Base-by-base conservation (phyloP, 2,888 invertebrate species). In the Limnephilus lunatus region DNA sequence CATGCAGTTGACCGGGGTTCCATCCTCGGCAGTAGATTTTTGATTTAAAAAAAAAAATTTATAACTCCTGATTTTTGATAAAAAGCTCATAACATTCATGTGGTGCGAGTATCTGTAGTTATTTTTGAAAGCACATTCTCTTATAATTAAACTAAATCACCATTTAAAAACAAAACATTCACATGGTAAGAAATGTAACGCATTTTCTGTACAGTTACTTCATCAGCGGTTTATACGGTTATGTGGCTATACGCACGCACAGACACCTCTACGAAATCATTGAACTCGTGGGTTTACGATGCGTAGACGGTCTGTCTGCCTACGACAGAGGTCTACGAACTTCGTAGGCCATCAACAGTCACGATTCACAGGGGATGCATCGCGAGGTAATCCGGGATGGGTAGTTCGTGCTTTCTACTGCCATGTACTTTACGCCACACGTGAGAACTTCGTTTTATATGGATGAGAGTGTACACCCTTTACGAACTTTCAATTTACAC, bases 241-340 rank as follows among this genome's bases (percentile, higher is more conserved):
- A 68, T 68, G 68, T 68, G 68, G 25, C 68, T 83, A 39, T 85
- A 90, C 90, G 44, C 83, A 91, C 91, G 85, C 91, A 91, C 86
- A 85, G 87, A 68, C 32, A 91, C 91, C 91, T 90, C 90, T 90
- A 53, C 92, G 87, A 91, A 90, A 92, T 81, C 93, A 92, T 92
- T 93, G 93, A 93, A 93, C 93, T 92, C 91, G 85, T 89, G 91
- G 35, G 32, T 92, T 88, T 92, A 91, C 91, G 92, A 91, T 93
- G 93, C 93, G 93, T 93, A 93, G 93, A 93, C 86, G 48, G 39
- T 86, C 48, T 86, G 86, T 86, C 86, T 86, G 86, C 86, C 86
- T 86, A 86, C 90, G 53, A 35, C 90, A 90, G 85, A 85, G 90
- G 85, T 90, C 53, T 48, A 83, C 48, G 86, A 86, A 86, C 86